Percentiles rank a stretch among this genome's conserved stretches.
Conservation (phyloP, 2,113 vertebrate genomes). For the Columba livia region DNA sequence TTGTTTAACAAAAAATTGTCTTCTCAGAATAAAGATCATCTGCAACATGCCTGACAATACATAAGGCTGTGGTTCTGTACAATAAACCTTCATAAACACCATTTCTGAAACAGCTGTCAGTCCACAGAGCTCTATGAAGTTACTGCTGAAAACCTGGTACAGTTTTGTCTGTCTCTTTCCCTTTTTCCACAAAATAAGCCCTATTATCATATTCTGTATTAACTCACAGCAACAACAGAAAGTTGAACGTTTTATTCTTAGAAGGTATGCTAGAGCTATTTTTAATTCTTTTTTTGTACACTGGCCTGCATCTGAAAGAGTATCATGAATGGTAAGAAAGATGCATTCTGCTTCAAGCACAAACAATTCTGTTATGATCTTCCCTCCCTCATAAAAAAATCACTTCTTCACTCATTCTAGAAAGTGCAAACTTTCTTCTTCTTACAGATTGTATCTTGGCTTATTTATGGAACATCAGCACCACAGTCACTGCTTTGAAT, state of each 20-base stretch:
- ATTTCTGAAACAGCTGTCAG: not conserved
- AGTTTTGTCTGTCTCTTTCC: not conserved
- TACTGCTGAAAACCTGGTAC: not conserved
- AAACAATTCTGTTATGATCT: not conserved
- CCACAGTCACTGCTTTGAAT: not conserved
- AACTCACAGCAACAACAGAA: not conserved
- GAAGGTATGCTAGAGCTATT: not conserved
- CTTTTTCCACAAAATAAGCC: not conserved
- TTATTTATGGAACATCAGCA: not conserved
- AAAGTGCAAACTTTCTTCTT: not conserved
- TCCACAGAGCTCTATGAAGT: not conserved
- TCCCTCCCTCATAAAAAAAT: not conserved
- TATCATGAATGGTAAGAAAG: not conserved
- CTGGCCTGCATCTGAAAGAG: not conserved
- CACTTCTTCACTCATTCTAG: not conserved
- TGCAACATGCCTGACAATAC: not conserved
- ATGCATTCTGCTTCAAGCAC: not conserved
- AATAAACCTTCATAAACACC: not conserved
- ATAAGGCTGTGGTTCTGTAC: not conserved
- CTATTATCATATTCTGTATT: not conserved
- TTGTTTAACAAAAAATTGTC: not conserved
- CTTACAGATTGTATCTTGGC: not conserved
- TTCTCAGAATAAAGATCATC: not conserved
- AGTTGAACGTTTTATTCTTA: not conserved
- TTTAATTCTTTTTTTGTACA: not conserved